Conservation (phyloP, 2,113 vertebrate genomes). For the Dryoscopus gambensis region DNA sequence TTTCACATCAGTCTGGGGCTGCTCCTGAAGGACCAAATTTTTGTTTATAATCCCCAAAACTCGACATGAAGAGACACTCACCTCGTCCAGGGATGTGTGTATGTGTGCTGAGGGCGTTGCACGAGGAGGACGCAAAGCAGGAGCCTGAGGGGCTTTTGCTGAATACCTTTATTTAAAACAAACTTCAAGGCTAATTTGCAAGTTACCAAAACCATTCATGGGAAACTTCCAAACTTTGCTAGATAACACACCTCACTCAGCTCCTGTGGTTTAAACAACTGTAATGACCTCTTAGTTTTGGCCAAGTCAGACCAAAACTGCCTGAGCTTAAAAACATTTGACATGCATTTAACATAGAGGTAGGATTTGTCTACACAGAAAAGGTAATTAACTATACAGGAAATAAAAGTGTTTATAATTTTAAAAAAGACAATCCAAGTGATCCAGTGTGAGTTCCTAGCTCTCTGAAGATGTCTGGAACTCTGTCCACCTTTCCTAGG, state of each 20-base stretch:
- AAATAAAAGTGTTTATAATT: background rate
- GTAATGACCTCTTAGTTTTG: background rate
- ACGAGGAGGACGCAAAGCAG: background rate
- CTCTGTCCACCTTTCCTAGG: background rate
- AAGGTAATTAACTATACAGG: background rate
- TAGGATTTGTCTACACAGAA: background rate
- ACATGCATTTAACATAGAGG: background rate
- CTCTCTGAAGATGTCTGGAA: background rate
- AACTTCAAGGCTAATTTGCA: background rate
- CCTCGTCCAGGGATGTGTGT: background rate
- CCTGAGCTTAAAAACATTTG: background rate
- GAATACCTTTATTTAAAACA: conserved; percentile 48
- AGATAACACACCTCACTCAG: background rate
- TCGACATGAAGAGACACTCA: background rate
- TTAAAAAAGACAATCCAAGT: background rate
- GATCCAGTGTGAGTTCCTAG: background rate
- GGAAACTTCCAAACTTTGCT: background rate
- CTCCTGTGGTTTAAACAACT: background rate
- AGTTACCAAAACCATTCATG: background rate
- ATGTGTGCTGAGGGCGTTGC: background rate
- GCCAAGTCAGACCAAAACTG: background rate
- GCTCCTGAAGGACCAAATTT: background rate
- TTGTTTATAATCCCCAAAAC: background rate
- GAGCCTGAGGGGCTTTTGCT: background rate
- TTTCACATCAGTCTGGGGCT: background rate